A percentile compares a stretch with the other conserved stretches of the same genome.
Evolutionary conservation across 2,113 vertebrate genomes (phyloP).

Genomic region (Urocynchramus pylzowi): DNA sequence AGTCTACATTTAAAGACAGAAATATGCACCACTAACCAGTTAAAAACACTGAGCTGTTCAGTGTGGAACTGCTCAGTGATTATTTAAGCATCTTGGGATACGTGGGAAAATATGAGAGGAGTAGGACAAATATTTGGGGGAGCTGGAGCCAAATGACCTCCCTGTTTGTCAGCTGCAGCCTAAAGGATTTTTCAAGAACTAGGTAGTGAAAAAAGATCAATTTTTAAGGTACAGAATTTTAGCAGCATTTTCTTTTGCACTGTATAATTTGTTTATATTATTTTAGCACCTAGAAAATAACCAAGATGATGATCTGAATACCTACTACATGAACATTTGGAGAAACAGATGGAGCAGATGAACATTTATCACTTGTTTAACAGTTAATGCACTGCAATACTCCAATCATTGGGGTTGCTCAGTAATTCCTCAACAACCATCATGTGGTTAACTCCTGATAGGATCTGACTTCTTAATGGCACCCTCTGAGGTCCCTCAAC

Average conservation of each 20-base stretch:
- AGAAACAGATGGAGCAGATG: constrained; percentile 50
- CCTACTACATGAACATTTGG: constrained; percentile 22
- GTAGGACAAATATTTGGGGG: not conserved
- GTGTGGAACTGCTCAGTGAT: not conserved
- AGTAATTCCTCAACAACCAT: not conserved
- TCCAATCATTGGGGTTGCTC: not conserved
- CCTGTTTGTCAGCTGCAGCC: not conserved
- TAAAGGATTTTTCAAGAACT: not conserved
- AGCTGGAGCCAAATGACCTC: not conserved
- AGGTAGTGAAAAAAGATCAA: not conserved
- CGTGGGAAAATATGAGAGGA: not conserved
- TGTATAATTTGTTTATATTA: constrained; percentile 8
- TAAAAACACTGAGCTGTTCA: not conserved
- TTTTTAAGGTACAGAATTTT: not conserved
- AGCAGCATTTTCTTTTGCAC: not conserved
- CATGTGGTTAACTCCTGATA: not conserved
- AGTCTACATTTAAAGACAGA: not conserved
- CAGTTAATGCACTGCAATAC: constrained; percentile 16
- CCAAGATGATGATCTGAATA: not conserved
- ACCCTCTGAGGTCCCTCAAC: not conserved
- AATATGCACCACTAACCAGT: not conserved
- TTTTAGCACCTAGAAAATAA: constrained; percentile 5
- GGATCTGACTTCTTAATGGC: not conserved
- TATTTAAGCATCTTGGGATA: not conserved
- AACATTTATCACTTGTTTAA: constrained; percentile 45